Evolutionary conservation across 2,113 vertebrate species (phyloP).

Genomic region (Shinisaurus crocodilurus): DNA sequence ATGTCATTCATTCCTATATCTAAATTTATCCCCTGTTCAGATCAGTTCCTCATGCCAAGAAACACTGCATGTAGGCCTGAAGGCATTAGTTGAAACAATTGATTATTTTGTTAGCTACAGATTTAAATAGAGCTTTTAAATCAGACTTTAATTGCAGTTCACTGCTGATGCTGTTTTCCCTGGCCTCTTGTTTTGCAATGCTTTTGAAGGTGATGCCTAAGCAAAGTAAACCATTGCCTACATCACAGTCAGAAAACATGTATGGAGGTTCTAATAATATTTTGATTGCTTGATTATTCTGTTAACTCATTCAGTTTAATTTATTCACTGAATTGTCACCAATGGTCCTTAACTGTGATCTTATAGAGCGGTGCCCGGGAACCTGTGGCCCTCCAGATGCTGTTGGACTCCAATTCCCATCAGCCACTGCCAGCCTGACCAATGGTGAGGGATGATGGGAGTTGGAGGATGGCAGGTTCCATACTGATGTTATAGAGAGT

Average conservation of each 20-base stretch:
- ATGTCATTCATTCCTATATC: background rate
- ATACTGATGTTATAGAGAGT: background rate
- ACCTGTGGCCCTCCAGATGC: too few species aligned
- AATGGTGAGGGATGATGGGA: too few species aligned
- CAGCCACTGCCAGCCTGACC: background rate
- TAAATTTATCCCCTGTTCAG: background rate
- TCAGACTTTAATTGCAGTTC: constrained; percentile 19
- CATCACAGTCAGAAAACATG: background rate
- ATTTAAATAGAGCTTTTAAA: constrained; percentile 17
- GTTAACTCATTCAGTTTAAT: background rate
- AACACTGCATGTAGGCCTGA: background rate
- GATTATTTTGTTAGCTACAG: constrained; percentile 22
- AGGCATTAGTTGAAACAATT: background rate
- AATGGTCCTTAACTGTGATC: background rate
- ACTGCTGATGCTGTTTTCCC: too few species aligned
- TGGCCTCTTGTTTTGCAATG: background rate
- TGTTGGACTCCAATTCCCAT: background rate
- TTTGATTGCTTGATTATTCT: background rate
- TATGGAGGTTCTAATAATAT: background rate
- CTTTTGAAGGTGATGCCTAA: background rate
- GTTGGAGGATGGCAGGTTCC: too few species aligned
- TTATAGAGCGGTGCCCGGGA: too few species aligned
- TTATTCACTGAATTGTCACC: constrained; percentile 21
- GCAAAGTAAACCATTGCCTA: background rate
- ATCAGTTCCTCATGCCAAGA: background rate